Evolutionary conservation across 2,888 invertebrate genomes (phyloP).

Genomic region (Volucella bombylans): DNA sequence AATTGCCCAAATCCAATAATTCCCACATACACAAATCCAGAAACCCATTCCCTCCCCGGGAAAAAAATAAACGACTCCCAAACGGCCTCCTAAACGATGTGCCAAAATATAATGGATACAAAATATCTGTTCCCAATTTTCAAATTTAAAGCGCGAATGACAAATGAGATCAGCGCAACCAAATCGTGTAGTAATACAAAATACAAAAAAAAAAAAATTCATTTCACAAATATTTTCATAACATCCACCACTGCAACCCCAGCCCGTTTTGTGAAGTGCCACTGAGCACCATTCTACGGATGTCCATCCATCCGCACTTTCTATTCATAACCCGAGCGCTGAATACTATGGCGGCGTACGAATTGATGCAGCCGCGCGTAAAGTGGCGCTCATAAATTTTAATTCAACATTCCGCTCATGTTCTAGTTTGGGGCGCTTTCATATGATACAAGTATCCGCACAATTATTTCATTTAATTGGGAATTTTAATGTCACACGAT

Average conservation of each 20-base stretch:
- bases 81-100: conserved; percentile 19
- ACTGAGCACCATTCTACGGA: conserved; percentile 36
- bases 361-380: conserved; percentile 54
- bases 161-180: conserved; percentile 51
- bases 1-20: conserved; percentile 33
- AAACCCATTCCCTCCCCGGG: conserved; percentile 22
- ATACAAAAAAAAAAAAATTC: conserved; percentile 4
- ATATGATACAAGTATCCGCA: neutral
- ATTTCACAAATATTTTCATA: conserved; percentile 65
- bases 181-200: conserved; percentile 39
- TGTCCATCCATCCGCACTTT: conserved; percentile 49
- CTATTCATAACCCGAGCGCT: conserved; percentile 12
- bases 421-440: conserved; percentile 33
- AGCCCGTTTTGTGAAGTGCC: neutral
- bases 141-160: conserved; percentile 55
- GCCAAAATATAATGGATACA: conserved; percentile 45
- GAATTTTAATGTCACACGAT: conserved; percentile 58
- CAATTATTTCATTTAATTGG: conserved; percentile 68
- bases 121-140: conserved; percentile 42
- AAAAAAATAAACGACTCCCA: neutral
- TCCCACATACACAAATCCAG: conserved; percentile 27
- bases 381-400: conserved; percentile 70
- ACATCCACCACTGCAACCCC: conserved; percentile 12
- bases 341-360: conserved; percentile 15
- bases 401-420: conserved; percentile 61